Evolutionary conservation across 2,113 vertebrate species (phyloP).

Genomic region (Myrmecobius fasciatus): DNA sequence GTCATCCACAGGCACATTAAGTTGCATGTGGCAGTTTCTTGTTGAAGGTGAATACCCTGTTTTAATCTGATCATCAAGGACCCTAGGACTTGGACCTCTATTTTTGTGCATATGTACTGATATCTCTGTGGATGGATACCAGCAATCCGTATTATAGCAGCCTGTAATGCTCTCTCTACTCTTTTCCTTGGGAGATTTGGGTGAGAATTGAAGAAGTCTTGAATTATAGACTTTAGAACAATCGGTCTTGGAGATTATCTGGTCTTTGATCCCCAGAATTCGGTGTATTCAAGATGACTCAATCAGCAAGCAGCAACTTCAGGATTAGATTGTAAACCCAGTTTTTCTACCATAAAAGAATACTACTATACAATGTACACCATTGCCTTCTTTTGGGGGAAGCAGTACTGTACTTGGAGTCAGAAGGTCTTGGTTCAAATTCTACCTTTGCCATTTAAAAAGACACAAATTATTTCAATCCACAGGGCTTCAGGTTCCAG

Average conservation of each 20-base stretch:
- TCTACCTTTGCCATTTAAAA: neutral
- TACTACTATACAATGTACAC: neutral
- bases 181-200: neutral
- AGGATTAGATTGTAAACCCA: neutral
- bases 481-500: neutral
- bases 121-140: neutral
- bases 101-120: neutral
- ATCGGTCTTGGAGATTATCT: neutral
- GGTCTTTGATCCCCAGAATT: neutral
- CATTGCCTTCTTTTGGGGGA: neutral
- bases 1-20: neutral
- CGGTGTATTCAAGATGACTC: neutral
- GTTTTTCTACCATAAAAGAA: neutral
- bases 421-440: neutral
- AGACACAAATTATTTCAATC: neutral
- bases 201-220: neutral
- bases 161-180: neutral
- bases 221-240: neutral
- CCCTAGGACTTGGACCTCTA: neutral
- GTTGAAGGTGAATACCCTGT: neutral
- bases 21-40: neutral
- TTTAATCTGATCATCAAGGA: neutral
- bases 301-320: neutral
- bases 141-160: neutral
- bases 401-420: neutral